Evolutionary conservation across 2,113 vertebrate genomes (phyloP).

Genomic region (Micronisus gabar): DNA sequence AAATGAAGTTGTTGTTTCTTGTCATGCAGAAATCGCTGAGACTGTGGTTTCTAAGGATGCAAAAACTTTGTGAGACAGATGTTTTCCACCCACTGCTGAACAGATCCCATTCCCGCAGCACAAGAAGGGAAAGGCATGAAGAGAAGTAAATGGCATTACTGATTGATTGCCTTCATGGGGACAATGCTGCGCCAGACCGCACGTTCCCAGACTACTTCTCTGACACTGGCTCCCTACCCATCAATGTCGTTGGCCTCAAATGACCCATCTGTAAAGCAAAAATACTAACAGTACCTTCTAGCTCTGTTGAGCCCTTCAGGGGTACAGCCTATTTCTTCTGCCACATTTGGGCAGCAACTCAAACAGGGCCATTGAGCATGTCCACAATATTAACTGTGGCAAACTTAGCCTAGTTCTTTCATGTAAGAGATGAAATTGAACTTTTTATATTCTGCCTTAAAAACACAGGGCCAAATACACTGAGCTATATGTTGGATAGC

Average conservation of each 20-base stretch:
- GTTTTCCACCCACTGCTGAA: conserved; percentile 28
- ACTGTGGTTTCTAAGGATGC: background rate
- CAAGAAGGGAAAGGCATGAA: background rate
- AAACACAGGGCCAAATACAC: background rate
- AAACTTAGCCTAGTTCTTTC: background rate
- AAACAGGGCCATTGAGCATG: background rate
- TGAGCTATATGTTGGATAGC: background rate
- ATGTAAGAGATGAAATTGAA: background rate
- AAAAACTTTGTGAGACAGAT: conserved; percentile 2
- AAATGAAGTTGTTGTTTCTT: conserved; percentile 6
- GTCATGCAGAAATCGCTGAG: background rate
- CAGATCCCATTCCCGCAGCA: background rate
- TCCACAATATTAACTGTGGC: background rate
- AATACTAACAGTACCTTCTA: background rate
- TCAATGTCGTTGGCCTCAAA: background rate
- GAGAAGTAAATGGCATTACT: background rate
- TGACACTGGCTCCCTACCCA: background rate
- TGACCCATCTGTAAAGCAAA: background rate
- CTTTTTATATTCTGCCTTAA: background rate
- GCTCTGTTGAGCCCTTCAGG: background rate
- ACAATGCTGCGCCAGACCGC: background rate
- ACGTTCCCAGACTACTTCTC: background rate
- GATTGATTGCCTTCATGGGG: background rate
- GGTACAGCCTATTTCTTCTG: background rate
- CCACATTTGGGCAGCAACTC: background rate